Evolutionary conservation across 2,797 vertebrate genomes (phyloP).

Genomic region (Falco rusticolus): DNA sequence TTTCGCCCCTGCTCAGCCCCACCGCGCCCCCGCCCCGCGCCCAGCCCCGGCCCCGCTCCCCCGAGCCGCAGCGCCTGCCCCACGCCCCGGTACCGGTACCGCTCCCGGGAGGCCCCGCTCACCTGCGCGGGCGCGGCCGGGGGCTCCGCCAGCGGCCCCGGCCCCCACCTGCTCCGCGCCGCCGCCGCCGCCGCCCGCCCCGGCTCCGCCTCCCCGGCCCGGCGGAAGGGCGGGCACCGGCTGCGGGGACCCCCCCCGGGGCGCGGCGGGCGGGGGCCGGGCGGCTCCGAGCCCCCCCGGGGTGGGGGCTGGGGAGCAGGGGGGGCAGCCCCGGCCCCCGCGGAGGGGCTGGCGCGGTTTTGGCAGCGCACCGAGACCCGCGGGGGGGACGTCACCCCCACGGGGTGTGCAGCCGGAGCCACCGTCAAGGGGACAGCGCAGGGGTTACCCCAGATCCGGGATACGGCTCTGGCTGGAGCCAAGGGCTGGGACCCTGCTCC

Average conservation of each 20-base stretch:
- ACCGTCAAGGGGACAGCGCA: accelerated
- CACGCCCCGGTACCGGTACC: no score
- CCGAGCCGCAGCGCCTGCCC: no score
- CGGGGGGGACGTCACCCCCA: not conserved
- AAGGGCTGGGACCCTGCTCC: not conserved
- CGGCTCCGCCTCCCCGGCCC: slow-evolving; percentile 7
- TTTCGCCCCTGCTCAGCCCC: not conserved
- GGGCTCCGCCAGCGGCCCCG: no score
- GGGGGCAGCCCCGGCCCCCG: not conserved
- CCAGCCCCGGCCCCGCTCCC: not conserved
- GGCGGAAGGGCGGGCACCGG: slow-evolving; percentile 43
- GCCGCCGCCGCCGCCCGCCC: not conserved
- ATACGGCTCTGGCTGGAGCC: not conserved
- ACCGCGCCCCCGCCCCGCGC: not conserved
- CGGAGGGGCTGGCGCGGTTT: not conserved
- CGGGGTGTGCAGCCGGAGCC: not conserved
- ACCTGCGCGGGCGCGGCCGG: no score
- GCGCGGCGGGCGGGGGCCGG: not conserved
- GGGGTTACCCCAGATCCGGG: not conserved
- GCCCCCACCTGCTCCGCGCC: not conserved
- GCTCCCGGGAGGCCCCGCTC: no score
- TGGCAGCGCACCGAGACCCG: not conserved
- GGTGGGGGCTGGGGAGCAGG: accelerated
- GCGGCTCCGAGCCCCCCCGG: no score
- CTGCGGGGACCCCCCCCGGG: no score